Evolutionary conservation across 2,113 vertebrate genomes (phyloP).

Genomic region (Trichomycterus rosablanca): DNA sequence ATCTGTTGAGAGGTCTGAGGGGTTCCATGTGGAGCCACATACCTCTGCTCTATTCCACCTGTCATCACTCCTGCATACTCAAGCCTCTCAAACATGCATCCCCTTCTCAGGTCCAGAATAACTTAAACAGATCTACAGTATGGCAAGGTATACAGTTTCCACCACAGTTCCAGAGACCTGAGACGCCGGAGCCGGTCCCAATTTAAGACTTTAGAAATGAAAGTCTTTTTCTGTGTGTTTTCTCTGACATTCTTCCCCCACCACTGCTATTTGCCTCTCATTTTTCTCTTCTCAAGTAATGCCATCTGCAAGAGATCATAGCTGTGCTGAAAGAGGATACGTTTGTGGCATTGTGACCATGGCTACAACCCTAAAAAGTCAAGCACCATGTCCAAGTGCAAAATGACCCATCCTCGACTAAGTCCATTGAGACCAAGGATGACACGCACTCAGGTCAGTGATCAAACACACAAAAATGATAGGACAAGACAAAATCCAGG

Average conservation of each 20-base stretch:
- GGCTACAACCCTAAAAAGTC: constrained; percentile 5
- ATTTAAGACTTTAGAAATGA: constrained; percentile 38
- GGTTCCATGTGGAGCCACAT: constrained; percentile 36
- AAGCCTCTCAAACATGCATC: constrained; percentile 30
- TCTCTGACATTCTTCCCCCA: constrained; percentile 18
- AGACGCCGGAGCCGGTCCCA: constrained; percentile 29
- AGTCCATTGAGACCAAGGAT: no score
- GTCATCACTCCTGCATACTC: constrained; percentile 37
- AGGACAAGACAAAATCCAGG: neutral
- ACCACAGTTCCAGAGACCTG: constrained; percentile 38
- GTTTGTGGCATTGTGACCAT: constrained; percentile 13
- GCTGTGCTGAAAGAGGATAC: constrained; percentile 22
- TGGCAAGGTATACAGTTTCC: constrained; percentile 37
- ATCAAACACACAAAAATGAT: no score
- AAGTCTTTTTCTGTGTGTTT: constrained; percentile 32
- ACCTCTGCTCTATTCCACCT: constrained; percentile 38
- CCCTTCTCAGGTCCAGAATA: constrained; percentile 24
- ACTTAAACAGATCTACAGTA: constrained; percentile 39
- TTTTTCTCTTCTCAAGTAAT: constrained; percentile 22
- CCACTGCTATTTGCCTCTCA: constrained; percentile 13
- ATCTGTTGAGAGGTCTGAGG: constrained; percentile 38
- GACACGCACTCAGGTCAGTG: no score
- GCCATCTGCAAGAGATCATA: constrained; percentile 46
- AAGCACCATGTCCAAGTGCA: constrained; percentile 8
- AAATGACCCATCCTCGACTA: neutral